Base-by-base conservation (phyloP, 2,888 invertebrate genomes). In the Philereme transversata region DNA sequence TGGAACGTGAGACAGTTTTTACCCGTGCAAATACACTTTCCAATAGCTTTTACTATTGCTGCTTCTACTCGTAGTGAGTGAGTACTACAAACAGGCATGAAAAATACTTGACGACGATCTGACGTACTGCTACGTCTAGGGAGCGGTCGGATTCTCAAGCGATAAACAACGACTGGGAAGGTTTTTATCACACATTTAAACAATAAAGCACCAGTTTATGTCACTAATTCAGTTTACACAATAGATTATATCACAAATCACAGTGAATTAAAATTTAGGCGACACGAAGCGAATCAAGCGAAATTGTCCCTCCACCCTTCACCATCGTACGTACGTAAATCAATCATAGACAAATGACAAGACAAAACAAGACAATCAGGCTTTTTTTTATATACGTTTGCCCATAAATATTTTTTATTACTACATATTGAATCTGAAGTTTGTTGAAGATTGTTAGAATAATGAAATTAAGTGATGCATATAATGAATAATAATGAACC, bases 11-110 rank as follows among this genome's bases (percentile, higher is more conserved):
- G 89, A 88, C 81, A 84, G 82, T 88, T 88, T 87, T 88, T 88
- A 86, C 87, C 82, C 79, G 79, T 85, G 82, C 79, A 82, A 84
- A 84, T 84, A 82, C 90, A 90, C 91, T 91, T 91, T 91, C 91
- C 88, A 90, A 90, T 84, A 88, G 90, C 91, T 90, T 90, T 89
- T 90, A 91, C 89, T 90, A 90, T 84, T 84, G 79, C 84, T 84
- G 83, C 82, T 84, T 76, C 86, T 84, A 84, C 82, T 87, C 83
- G 84, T 58, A 89, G 87, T 90, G 88, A 89, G 87, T 90, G 88
- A 57, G 68, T 67, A 66, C 88, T 87, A 89, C 88, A 88, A 89
- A 86, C 88, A 81, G 82, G 85, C 87, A 90, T 86, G 89, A 90
- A 90, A 88, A 89, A 89, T 90, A 90, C 83, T 87, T 81, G 78